Percentiles rank a stretch among this genome's conserved stretches.
Evolutionary conservation across 2,797 vertebrate species (phyloP).

Genomic region (Hippocampus kuda): DNA sequence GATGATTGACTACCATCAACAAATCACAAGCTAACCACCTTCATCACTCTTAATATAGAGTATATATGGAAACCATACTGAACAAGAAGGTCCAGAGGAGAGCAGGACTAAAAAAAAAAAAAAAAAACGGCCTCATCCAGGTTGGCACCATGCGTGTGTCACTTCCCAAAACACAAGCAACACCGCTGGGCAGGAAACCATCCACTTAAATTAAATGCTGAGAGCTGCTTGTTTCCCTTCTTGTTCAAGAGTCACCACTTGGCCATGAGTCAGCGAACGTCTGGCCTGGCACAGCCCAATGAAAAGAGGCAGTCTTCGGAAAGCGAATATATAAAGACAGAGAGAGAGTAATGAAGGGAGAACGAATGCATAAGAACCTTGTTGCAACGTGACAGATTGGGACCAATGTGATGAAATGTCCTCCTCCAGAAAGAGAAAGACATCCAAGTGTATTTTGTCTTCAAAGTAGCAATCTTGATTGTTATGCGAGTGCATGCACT

Average conservation of each 20-base stretch:
- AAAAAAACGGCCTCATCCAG: slow-evolving; percentile 1
- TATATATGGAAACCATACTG: background rate
- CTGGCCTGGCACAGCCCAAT: slow-evolving; percentile 19
- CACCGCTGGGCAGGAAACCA: slow-evolving; percentile 15
- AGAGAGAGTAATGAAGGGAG: background rate
- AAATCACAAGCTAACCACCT: background rate
- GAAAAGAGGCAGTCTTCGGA: slow-evolving; percentile 26
- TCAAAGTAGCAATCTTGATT: background rate
- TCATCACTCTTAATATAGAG: background rate
- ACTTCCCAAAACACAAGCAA: slow-evolving; percentile 32
- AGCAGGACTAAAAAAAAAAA: background rate
- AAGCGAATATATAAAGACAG: slow-evolving; percentile 11
- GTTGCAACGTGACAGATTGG: background rate
- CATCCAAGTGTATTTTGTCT: background rate
- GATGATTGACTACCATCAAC: background rate
- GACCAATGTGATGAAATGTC: background rate
- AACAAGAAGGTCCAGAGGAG: background rate
- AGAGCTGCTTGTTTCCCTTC: slow-evolving; percentile 22
- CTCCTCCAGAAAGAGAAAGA: background rate
- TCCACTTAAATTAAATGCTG: slow-evolving; percentile 41
- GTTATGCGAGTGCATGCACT: background rate
- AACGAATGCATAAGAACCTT: background rate
- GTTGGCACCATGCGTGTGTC: slow-evolving; percentile 26
- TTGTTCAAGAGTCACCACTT: slow-evolving; percentile 19
- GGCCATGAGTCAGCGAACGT: slow-evolving; percentile 37